Percentiles rank a stretch among this genome's conserved stretches.
These are phyloP conservation scores for Philhelius pedissequus DNA, from an alignment of 2,888 invertebrate genomes.

Conservation along the genomic window DNA sequence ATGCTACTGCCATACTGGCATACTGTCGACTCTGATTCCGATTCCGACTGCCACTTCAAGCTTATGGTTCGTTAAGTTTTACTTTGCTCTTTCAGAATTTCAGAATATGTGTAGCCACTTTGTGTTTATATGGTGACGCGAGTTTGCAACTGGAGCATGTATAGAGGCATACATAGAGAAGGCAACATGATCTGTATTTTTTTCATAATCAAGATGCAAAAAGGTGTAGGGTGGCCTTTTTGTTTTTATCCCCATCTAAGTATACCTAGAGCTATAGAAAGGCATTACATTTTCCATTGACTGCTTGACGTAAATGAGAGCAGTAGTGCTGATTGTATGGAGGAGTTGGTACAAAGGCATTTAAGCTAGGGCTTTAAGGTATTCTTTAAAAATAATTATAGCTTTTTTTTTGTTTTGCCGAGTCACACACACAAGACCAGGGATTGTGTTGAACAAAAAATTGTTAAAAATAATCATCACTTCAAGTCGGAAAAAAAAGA, in stretches of 20 bases:
- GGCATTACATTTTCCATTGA: slow-evolving; percentile 36
- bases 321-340: slow-evolving; percentile 1
- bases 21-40: too few relatives aligned
- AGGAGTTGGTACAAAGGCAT: background rate
- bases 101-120: background rate
- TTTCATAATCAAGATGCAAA: slow-evolving; percentile 46
- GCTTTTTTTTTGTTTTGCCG: background rate
- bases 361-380: background rate
- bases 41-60: slow-evolving; percentile 32
- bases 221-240: slow-evolving; percentile 45
- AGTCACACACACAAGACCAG: background rate
- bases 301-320: slow-evolving; percentile 50
- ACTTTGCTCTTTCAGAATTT: background rate
- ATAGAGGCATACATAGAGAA: slow-evolving; percentile 14
- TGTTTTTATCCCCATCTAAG: background rate
- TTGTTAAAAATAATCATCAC: background rate
- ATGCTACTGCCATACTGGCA: slow-evolving; percentile 46
- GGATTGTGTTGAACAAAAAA: background rate
- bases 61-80: slow-evolving; percentile 61
- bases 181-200: slow-evolving; percentile 62
- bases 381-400: background rate
- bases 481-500: background rate
- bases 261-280: background rate
- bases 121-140: slow-evolving; percentile 21
- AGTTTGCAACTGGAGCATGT: slow-evolving; percentile 50